A percentile compares a stretch with the other conserved stretches of the same genome.
Conservation (phyloP, 2,888 invertebrate genomes). For the Alcis repandata region DNA sequence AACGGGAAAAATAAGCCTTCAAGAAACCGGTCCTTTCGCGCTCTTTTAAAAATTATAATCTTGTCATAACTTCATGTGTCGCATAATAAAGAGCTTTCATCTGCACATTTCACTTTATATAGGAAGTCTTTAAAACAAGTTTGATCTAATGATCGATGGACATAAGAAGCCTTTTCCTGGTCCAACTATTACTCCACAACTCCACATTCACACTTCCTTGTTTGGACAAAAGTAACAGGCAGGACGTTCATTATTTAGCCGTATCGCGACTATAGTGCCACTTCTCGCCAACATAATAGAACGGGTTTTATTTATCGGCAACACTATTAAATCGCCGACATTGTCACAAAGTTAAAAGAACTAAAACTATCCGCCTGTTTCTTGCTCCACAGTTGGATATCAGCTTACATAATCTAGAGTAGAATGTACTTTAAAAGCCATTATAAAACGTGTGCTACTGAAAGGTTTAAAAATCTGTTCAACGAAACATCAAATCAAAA, state of each 20-base stretch:
- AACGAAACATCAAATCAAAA: slow-evolving; percentile 24
- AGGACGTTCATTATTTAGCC: slow-evolving; percentile 69
- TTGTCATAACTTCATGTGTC: slow-evolving; percentile 42
- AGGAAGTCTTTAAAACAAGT: slow-evolving; percentile 59
- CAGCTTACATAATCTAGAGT: slow-evolving; percentile 28
- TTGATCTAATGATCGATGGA: slow-evolving; percentile 66
- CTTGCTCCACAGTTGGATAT: slow-evolving; percentile 26
- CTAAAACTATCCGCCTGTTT: slow-evolving; percentile 30
- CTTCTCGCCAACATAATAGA: slow-evolving; percentile 54
- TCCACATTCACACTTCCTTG: slow-evolving; percentile 74
- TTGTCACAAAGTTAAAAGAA: slow-evolving; percentile 33
- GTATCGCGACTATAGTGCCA: slow-evolving; percentile 67
- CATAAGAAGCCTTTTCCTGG: slow-evolving; percentile 68
- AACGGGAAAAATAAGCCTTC: slow-evolving; percentile 67
- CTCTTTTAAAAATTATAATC: slow-evolving; percentile 53
- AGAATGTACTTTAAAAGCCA: slow-evolving; percentile 18
- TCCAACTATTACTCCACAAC: slow-evolving; percentile 69
- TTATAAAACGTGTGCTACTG: slow-evolving; percentile 8
- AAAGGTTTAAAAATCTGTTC: slow-evolving; percentile 26
- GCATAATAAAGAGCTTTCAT: slow-evolving; percentile 36
- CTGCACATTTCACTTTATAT: slow-evolving; percentile 49
- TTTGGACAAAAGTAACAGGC: slow-evolving; percentile 65
- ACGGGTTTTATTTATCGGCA: slow-evolving; percentile 66
- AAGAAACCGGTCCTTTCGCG: slow-evolving; percentile 61
- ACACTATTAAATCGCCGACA: slow-evolving; percentile 51